Base-by-base conservation (phyloP, 2,797 vertebrate genomes). In the Hemibagrus guttatus region DNA sequence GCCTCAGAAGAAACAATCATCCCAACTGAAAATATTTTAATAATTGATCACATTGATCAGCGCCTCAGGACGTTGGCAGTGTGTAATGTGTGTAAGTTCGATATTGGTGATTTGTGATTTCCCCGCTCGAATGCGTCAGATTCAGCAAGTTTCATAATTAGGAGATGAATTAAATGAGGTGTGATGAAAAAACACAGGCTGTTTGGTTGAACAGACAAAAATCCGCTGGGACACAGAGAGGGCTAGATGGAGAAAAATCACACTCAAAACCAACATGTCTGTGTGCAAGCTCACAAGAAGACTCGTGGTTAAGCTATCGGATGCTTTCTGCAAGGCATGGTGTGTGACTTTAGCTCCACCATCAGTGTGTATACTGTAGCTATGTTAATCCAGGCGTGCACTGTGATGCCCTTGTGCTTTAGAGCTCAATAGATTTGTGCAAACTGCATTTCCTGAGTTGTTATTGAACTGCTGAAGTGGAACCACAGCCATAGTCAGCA, bases 401-500 rank as follows among this genome's bases (percentile, higher is more conserved):
- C 78, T 14, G 56, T 16, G 6, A n/a, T 39, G 21, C 23, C 7
- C 72, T 35, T 54, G 61, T 68, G 21, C 84, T 19, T 2, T 69
- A 61, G 49, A 19, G 63, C 31, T 80, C 75, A 56, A 68, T 80
- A 79, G 31, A 54, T 42, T 39, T 64, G 71, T 76, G 71, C 26
- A 76, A 85, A 31, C 84, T 35, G 46, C 46, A 35, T 66, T 68
- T 79, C 74, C 74, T 85, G 84, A 78, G 59, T 66, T 39, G 61
- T 68, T 79, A 58, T 79, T 58, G 79, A 85, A 58, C 21, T 63
- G 5, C 0, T 46, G 75, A 68, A 69, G 28, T 58, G 52, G 61
- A 68, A 68, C 39, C 59, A n/a, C 49, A 46, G 11, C 46, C 16
- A n/a, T 6, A 28, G 75, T 85, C 84, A 85, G 74, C 84, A 80